Evolutionary conservation across 1,140 invertebrate species (phyloP).

Genomic region (Acyrthosiphon pisum): DNA sequence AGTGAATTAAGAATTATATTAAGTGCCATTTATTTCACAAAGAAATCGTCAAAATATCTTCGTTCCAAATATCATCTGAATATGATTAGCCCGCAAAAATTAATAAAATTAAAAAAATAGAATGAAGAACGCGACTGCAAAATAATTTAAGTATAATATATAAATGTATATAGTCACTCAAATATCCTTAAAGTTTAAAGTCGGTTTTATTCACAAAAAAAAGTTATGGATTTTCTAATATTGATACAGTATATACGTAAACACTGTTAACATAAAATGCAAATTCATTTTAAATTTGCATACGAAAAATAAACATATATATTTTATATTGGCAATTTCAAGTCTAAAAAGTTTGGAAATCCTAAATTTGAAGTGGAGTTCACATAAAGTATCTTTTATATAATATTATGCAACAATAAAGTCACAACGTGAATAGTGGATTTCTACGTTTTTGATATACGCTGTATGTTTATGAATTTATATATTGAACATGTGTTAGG

Average conservation of each 20-base stretch:
- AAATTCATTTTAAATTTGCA: no score
- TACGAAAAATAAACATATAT: not conserved
- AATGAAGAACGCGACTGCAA: not conserved
- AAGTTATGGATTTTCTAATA: not conserved
- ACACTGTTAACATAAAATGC: not conserved
- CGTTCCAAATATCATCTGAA: not conserved
- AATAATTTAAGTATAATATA: not conserved
- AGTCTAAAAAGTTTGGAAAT: not conserved
- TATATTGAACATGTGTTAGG: not conserved
- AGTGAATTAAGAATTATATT: not conserved
- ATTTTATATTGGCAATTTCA: not conserved
- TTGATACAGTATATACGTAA: not conserved
- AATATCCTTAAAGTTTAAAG: not conserved
- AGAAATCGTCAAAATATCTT: not conserved
- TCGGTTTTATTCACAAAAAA: not conserved
- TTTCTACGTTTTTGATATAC: not conserved
- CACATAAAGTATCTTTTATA: not conserved
- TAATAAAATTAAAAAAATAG: not conserved
- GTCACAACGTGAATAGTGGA: no score
- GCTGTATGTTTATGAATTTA: not conserved
- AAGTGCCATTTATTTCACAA: not conserved
- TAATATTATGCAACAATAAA: conserved; percentile 18
- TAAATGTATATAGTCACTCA: not conserved
- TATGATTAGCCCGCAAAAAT: not conserved
- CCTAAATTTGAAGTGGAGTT: not conserved